phyloP scores from a whole-genome alignment of 1,140 invertebrate species.

The Leptopilina boulardi region DNA sequence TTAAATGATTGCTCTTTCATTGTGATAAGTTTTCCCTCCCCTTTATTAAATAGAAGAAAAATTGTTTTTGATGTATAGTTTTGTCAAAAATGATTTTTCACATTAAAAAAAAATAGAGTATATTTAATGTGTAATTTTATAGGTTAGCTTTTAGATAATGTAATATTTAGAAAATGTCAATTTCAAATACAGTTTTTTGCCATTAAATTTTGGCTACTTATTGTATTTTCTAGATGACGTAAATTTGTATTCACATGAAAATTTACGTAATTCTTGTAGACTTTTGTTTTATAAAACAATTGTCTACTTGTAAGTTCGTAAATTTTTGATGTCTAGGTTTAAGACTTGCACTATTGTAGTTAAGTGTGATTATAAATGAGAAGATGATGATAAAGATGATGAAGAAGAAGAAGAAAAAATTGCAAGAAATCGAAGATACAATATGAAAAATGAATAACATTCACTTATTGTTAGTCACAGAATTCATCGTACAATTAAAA shows the following conservation, averaged over 20 bases:
- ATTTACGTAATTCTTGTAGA: not conserved
- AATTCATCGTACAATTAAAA: conserved; percentile 11
- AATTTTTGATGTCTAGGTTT: conserved; percentile 3
- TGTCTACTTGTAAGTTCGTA: not conserved
- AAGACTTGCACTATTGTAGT: conserved; percentile 3
- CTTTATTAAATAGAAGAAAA: conserved; percentile 33
- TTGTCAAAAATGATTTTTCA: conserved; percentile 38
- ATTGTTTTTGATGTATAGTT: conserved; percentile 39
- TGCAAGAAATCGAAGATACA: conserved; percentile 6
- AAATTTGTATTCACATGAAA: not conserved
- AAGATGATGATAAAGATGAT: too few relatives aligned
- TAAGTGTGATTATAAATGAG: not conserved
- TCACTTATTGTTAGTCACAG: conserved; percentile 14
- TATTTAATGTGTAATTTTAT: conserved; percentile 26
- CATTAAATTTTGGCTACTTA: not conserved
- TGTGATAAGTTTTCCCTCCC: conserved; percentile 7
- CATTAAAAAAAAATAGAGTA: conserved; percentile 36
- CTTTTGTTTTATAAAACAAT: not conserved
- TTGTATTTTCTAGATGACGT: conserved; percentile 20
- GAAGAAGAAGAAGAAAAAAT: not conserved
- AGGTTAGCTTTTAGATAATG: conserved; percentile 42
- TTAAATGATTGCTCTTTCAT: conserved; percentile 36
- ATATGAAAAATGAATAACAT: conserved; percentile 5
- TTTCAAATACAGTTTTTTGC: not conserved
- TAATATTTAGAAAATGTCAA: not conserved